phyloP scores from a whole-genome alignment of 1,140 invertebrate genomes.

The Sitobion miscanthi region DNA sequence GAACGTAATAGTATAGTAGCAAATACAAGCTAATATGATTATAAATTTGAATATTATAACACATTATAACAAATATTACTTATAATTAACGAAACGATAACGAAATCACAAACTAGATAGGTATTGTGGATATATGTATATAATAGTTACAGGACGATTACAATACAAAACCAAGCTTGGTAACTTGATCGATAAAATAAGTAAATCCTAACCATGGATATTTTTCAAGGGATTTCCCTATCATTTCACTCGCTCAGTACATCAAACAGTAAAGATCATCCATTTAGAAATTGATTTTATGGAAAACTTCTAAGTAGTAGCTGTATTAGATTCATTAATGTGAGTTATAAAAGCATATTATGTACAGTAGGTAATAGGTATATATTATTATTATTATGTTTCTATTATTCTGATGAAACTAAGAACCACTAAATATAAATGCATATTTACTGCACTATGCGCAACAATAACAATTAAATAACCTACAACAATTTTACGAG shows the following conservation, averaged over 20 bases:
- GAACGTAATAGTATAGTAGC: neutral
- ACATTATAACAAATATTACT: neutral
- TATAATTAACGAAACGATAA: slow-evolving; percentile 34
- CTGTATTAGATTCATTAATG: neutral
- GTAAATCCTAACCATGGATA: neutral
- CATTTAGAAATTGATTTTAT: neutral
- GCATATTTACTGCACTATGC: neutral
- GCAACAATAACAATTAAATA: neutral
- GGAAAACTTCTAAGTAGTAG: neutral
- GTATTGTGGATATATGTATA: neutral
- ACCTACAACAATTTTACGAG: neutral
- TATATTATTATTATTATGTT: neutral
- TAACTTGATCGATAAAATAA: neutral
- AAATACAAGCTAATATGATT: slow-evolving; percentile 33
- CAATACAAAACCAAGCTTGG: neutral
- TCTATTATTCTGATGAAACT: neutral
- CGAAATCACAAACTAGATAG: slow-evolving; percentile 27
- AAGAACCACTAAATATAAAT: neutral
- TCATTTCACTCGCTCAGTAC: neutral
- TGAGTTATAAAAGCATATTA: neutral
- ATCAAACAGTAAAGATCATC: neutral
- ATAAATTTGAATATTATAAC: slow-evolving; percentile 40
- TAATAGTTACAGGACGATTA: neutral
- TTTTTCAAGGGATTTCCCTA: neutral
- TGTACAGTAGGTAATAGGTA: neutral